Conservation (phyloP, 2,113 vertebrate species). For the Mastomys coucha region DNA sequence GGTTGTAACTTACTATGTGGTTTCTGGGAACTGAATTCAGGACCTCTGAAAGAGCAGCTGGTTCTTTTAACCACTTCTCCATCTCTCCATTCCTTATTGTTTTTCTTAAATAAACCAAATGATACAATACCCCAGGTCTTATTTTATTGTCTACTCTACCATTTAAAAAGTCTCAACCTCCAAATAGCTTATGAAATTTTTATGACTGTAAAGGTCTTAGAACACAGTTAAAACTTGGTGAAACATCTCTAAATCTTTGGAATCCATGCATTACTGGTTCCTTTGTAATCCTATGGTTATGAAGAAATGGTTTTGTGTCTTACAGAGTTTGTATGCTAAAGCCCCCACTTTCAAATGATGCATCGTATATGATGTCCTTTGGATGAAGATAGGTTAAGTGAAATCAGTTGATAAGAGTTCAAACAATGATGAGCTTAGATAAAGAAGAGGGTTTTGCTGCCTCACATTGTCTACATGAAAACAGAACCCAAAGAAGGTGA, state of each 20-base stretch:
- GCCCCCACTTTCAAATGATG: too few species aligned
- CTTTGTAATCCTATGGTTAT: not conserved
- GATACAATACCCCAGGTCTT: too few species aligned
- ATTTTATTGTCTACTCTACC: not conserved
- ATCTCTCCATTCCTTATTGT: not conserved
- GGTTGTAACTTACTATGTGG: too few species aligned
- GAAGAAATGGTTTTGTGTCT: not conserved
- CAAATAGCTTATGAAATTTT: not conserved
- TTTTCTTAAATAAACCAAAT: not conserved
- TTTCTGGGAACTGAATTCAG: too few species aligned
- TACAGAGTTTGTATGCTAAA: not conserved
- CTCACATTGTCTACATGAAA: too few species aligned
- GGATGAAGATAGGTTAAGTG: not conserved
- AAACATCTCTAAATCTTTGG: not conserved
- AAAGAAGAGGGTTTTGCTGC: not conserved
- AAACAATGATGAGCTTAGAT: not conserved
- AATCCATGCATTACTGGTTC: not conserved
- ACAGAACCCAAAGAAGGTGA: not conserved
- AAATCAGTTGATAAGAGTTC: not conserved
- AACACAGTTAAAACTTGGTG: not conserved
- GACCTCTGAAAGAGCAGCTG: too few species aligned
- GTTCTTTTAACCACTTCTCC: too few species aligned
- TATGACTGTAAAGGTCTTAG: not conserved
- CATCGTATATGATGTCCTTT: not conserved
- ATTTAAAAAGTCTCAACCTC: not conserved